Evolutionary conservation across 2,797 vertebrate species (phyloP), one percentile per base, ranked within the genome.

Genomic region (Molossus alvarezi): DNA sequence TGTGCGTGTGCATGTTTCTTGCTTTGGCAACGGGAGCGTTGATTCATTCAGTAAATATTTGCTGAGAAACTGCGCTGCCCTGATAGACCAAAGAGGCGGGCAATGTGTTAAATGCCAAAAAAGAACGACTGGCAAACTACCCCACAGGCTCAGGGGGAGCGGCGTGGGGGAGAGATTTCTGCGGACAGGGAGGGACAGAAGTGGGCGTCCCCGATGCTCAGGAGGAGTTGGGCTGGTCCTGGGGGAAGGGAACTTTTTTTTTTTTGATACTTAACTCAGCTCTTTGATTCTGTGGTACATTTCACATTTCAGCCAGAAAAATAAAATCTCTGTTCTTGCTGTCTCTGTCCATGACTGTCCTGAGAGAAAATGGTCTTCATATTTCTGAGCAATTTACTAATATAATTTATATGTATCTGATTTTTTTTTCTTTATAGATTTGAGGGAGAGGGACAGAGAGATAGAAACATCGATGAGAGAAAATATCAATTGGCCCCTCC

Each of bases 151-250:
- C 53, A 3, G 13, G 23, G 69, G 69, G n/a, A 53, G 23, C 1
- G 3, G 6, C 15, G 18, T 5, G 7, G 29, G 29, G 14, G 23
- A 23, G 27, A 65, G 62, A 10, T 11, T 11, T 23, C 69, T 6
- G 37, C 12, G 33, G 18, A 2, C 58, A 25, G 6, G 20, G 37
- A n/a, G 69, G 27, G 23, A 53, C 15, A 10, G n/a, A 37, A 5
- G 6, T 3, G 21, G 23, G 69, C 7, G 1, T 6, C 64, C 21
- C 9, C 7, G 1, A 2, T 11, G 45, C 55, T 17, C 21, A 4
- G 29, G n/a, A 53, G n/a, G n/a, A 13, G 23, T 8, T n/a, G 57
- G 3, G 23, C 41, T 1, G 0, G 12, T 62, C 10, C 29, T 25
- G 17, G 9, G 5, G 18, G 2, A 8, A 55, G 1, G 11, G 57